These are phyloP conservation scores for Heliothis peltigera DNA, from an alignment of 2,888 invertebrate genomes.

Conservation along the genomic window DNA sequence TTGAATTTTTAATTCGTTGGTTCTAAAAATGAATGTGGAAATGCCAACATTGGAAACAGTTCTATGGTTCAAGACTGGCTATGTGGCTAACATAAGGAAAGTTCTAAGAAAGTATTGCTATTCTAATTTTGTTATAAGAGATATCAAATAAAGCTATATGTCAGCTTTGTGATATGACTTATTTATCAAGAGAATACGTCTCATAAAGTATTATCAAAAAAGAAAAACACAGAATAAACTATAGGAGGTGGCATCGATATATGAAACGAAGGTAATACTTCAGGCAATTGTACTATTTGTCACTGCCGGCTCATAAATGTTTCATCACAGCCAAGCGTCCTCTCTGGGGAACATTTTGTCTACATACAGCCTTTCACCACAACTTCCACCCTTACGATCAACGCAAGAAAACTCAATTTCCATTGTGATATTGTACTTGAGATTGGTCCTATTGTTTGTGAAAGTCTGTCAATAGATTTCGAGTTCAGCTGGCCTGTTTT, in stretches of 20 bases:
- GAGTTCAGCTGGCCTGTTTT: conserved; percentile 21
- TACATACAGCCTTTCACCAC: conserved; percentile 29
- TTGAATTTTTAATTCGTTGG: conserved; percentile 1
- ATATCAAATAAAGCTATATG: no score
- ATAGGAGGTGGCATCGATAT: conserved; percentile 34
- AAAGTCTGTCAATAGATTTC: conserved; percentile 39
- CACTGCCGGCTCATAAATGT: conserved; percentile 63
- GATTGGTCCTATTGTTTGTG: conserved; percentile 18
- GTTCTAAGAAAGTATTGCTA: no score
- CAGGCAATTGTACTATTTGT: conserved; percentile 59
- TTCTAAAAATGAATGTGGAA: background rate
- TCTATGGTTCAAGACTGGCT: no score
- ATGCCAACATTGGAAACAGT: background rate
- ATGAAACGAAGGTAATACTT: conserved; percentile 47
- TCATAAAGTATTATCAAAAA: background rate
- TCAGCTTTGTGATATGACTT: background rate
- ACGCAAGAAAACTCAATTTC: conserved; percentile 45
- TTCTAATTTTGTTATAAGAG: no score
- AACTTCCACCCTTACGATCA: conserved; percentile 43
- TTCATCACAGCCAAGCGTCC: conserved; percentile 54
- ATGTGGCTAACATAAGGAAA: no score
- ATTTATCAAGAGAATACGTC: conserved; percentile 3
- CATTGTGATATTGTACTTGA: conserved; percentile 20
- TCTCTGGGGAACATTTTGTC: conserved; percentile 58
- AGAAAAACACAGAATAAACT: conserved; percentile 2